Percentiles rank a stretch among this genome's conserved stretches.
Conservation (phyloP, 2,113 vertebrate species). For the Anarrhichthys ocellatus region DNA sequence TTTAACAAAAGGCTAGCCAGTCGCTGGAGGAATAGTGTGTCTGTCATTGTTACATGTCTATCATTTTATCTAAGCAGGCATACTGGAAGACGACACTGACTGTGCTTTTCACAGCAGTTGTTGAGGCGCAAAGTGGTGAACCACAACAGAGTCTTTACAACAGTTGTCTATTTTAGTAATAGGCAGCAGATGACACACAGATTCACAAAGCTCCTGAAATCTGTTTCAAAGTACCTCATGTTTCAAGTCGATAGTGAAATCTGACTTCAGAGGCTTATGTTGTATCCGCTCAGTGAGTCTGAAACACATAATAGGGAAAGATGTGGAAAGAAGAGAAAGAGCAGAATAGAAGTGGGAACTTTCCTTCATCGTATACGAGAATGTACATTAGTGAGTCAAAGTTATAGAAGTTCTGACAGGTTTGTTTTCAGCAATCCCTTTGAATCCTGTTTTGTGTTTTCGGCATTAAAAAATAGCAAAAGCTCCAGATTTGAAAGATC, state of each 20-base stretch:
- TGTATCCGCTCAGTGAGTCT: constrained; percentile 88
- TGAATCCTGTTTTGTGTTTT: constrained; percentile 2
- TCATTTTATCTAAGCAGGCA: neutral
- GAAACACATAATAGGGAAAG: constrained; percentile 53
- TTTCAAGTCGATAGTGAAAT: constrained; percentile 95
- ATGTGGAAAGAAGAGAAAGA: neutral
- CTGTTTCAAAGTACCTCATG: constrained; percentile 86
- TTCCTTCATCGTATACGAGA: neutral
- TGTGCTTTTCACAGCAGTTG: neutral
- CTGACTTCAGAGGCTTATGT: constrained; percentile 88
- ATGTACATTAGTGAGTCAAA: neutral
- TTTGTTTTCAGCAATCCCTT: neutral
- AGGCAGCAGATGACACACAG: neutral
- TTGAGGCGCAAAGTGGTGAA: neutral
- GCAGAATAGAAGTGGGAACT: neutral
- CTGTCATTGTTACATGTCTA: neutral
- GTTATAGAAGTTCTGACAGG: neutral
- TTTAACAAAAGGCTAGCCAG: neutral
- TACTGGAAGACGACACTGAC: neutral
- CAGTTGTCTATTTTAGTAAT: neutral
- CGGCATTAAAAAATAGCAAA: neutral
- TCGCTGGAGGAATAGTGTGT: neutral
- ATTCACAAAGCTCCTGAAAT: neutral
- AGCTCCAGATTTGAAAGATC: neutral
- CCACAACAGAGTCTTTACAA: neutral